A percentile compares a stretch with the other conserved stretches of the same genome.
phyloP scores from a whole-genome alignment of 2,888 invertebrate species.

The Diarsia rubi region DNA sequence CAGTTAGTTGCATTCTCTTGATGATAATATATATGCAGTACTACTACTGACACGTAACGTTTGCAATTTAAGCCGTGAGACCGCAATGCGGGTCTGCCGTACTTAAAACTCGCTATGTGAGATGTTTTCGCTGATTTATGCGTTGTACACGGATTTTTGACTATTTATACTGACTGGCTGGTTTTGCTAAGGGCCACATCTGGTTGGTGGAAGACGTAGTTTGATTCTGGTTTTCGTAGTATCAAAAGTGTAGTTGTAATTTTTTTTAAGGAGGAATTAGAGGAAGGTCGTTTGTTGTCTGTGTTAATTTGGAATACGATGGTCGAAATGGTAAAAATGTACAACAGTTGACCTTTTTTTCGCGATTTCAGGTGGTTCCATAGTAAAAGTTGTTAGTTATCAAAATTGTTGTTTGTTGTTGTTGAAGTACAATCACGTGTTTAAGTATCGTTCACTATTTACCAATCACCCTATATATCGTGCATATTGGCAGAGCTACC shows the following conservation, averaged over 20 bases:
- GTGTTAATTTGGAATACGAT: too few species aligned
- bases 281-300: neutral
- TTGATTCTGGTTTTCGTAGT: neutral
- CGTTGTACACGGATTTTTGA: conserved; percentile 43
- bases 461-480: too few species aligned
- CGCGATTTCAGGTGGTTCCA: too few species aligned
- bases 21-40: conserved; percentile 75
- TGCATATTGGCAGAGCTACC: too few species aligned
- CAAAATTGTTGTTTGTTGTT: too few species aligned
- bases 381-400: too few species aligned
- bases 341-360: too few species aligned
- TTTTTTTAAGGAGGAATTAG: neutral
- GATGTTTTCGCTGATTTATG: conserved; percentile 60
- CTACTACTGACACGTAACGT: conserved; percentile 71
- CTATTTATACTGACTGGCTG: conserved; percentile 15
- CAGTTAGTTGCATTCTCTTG: conserved; percentile 74
- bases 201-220: neutral
- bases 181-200: neutral
- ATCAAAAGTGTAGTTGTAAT: neutral
- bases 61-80: conserved; percentile 74
- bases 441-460: too few species aligned
- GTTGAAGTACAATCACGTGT: too few species aligned
- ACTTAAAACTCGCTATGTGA: conserved; percentile 70
- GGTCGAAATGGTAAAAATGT: too few species aligned
- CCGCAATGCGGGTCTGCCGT: conserved; percentile 82